Evolutionary conservation across 2,888 invertebrate species (phyloP).

Genomic region (Caenorhabditis zanzibari): DNA sequence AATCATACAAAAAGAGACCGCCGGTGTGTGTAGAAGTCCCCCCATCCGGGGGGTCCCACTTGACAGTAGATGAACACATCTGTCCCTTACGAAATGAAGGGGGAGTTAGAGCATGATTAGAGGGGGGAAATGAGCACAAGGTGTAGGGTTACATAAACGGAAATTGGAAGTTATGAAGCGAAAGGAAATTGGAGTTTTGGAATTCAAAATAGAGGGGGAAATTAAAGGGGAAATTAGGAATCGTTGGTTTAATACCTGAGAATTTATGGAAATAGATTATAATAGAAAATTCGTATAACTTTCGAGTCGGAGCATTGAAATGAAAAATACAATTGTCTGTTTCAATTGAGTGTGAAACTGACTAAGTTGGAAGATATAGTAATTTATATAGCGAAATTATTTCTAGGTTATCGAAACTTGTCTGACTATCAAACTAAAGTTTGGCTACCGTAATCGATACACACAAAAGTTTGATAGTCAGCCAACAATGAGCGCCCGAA

Average conservation of each 20-base stretch:
- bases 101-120: slow-evolving; percentile 38
- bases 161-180: slow-evolving; percentile 15
- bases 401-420: no score
- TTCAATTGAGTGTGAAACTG: no score
- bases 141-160: slow-evolving; percentile 23
- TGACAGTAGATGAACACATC: slow-evolving; percentile 28
- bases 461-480: no score
- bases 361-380: no score
- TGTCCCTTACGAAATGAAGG: neutral
- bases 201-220: neutral
- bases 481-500: no score
- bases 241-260: neutral
- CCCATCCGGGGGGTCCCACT: slow-evolving; percentile 6
- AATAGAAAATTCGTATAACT: no score
- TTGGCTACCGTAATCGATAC: no score
- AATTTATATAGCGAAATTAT: no score
- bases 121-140: slow-evolving; percentile 5
- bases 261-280: neutral
- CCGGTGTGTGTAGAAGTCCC: neutral
- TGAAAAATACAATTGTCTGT: no score
- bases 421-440: no score
- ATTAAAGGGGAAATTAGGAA: neutral
- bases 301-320: no score
- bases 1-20: neutral
- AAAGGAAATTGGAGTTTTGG: slow-evolving; percentile 7